Evolutionary conservation across 1,140 invertebrate genomes (phyloP).

Genomic region (Neodiprion pinetum): DNA sequence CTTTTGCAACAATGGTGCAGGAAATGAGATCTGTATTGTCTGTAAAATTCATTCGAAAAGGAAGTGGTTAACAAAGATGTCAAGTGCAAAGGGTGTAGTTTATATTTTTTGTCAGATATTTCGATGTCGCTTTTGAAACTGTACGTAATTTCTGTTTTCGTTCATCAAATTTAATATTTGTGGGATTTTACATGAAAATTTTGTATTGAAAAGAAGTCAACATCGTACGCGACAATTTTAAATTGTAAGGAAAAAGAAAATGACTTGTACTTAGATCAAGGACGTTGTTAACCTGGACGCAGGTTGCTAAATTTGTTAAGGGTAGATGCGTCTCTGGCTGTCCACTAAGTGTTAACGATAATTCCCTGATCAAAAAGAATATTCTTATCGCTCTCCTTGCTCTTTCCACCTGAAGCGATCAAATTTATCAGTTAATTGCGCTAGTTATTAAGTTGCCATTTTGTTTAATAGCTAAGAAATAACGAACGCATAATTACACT

Average conservation of each 20-base stretch:
- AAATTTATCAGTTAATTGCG: constrained; percentile 28
- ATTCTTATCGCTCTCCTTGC: constrained; percentile 92
- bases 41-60: constrained; percentile 58
- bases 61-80: neutral
- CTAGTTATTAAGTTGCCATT: neutral
- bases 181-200: too few relatives aligned
- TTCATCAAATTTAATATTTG: too few relatives aligned
- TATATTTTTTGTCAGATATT: constrained; percentile 34
- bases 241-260: constrained; percentile 18
- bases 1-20: constrained; percentile 90
- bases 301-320: constrained; percentile 87
- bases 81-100: constrained; percentile 33
- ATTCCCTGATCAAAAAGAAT: constrained; percentile 89
- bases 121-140: too few relatives aligned
- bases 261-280: constrained; percentile 87
- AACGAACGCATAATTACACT: neutral
- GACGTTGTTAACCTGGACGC: constrained; percentile 90
- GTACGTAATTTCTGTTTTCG: too few relatives aligned
- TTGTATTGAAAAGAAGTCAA: too few relatives aligned
- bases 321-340: constrained; percentile 89
- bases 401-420: constrained; percentile 79
- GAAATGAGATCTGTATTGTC: constrained; percentile 97
- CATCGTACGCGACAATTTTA: too few relatives aligned
- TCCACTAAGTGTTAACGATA: constrained; percentile 81
- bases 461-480: neutral